Conservation (phyloP, 2,888 invertebrate genomes). For the Bruchidius siliquastri region DNA sequence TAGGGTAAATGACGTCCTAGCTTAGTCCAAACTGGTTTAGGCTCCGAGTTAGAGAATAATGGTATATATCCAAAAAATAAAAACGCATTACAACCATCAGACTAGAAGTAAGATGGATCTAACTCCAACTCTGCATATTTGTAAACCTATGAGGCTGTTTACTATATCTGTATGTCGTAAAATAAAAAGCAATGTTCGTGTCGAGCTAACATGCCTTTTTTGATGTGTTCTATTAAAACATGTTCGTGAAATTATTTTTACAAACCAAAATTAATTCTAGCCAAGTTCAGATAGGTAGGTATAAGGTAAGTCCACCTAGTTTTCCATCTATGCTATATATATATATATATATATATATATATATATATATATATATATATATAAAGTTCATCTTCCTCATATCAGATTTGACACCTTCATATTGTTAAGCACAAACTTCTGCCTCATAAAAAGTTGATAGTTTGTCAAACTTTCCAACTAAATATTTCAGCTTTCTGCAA, state of each 20-base stretch:
- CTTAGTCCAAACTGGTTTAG: slow-evolving; percentile 29
- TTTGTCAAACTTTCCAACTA: not conserved
- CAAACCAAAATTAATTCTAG: no score
- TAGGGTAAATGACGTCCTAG: slow-evolving; percentile 32
- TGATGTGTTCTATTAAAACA: no score
- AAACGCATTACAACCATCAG: slow-evolving; percentile 31
- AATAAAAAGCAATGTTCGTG: no score
- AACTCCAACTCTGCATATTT: slow-evolving; percentile 10
- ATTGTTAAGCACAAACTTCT: slow-evolving; percentile 20
- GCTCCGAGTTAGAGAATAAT: slow-evolving; percentile 30
- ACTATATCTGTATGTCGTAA: no score
- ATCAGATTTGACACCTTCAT: slow-evolving; percentile 9
- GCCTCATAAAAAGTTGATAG: not conserved
- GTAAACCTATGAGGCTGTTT: slow-evolving; percentile 17
- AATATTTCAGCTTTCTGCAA: not conserved
- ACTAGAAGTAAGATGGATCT: slow-evolving; percentile 40
- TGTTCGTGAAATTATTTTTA: no score
- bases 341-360: no score
- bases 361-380: no score
- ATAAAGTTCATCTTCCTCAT: no score
- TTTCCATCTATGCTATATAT: no score
- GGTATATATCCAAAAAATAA: slow-evolving; percentile 33
- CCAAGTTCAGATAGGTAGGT: no score
- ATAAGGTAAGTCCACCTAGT: no score
- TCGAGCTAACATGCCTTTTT: no score